These are phyloP conservation scores for Entelurus aequoreus DNA, from an alignment of 2,113 vertebrate genomes.

Conservation along the genomic window DNA sequence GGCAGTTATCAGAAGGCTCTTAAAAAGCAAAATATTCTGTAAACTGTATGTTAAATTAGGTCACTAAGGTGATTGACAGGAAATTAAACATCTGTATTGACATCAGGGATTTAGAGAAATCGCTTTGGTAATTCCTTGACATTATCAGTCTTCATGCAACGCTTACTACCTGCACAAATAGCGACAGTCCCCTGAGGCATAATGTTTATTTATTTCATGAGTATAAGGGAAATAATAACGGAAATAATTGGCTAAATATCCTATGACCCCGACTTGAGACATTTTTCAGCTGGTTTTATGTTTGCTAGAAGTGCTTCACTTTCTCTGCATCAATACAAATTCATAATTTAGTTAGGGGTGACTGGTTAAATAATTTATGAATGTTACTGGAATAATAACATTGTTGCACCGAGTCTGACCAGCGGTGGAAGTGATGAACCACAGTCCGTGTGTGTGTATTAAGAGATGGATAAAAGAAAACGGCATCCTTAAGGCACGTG, in stretches of 20 bases:
- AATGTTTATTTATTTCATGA: background rate
- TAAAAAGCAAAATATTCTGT: too few relatives aligned
- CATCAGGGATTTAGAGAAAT: background rate
- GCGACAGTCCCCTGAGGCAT: background rate
- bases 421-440: slow-evolving; percentile 18
- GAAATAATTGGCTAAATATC: background rate
- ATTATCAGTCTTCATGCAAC: background rate
- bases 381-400: slow-evolving; percentile 2
- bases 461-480: slow-evolving; percentile 40
- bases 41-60: too few relatives aligned
- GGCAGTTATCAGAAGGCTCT: too few relatives aligned
- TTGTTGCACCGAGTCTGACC: slow-evolving; percentile 10
- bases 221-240: background rate
- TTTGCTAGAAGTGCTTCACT: slow-evolving; percentile 19
- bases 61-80: background rate
- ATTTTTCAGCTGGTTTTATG: background rate
- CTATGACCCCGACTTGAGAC: background rate
- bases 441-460: slow-evolving; percentile 12
- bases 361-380: slow-evolving; percentile 37
- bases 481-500: slow-evolving; percentile 45
- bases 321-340: slow-evolving; percentile 22
- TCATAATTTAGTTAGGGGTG: slow-evolving; percentile 24
- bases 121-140: background rate
- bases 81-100: background rate
- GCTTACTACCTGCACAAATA: background rate